Evolutionary conservation across 2,113 vertebrate genomes (phyloP).

Genomic region (Trematomus loennbergii): DNA sequence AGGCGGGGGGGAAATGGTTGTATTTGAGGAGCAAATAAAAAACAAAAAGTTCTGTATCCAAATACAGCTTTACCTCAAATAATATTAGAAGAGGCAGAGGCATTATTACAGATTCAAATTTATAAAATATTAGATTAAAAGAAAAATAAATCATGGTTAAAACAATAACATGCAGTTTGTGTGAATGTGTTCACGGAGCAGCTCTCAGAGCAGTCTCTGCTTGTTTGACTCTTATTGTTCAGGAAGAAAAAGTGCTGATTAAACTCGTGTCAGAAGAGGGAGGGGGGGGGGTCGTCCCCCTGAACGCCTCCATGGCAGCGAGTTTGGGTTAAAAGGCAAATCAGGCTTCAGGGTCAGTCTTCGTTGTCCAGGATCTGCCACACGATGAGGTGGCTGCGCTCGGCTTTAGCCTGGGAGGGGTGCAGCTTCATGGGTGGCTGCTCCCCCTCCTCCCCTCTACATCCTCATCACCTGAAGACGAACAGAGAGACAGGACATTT

Average conservation of each 20-base stretch:
- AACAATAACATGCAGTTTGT: constrained; percentile 85
- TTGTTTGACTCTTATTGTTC: constrained; percentile 43
- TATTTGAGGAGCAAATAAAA: constrained; percentile 17
- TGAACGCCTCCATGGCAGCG: neutral
- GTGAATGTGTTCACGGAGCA: constrained; percentile 16
- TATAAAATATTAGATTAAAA: constrained; percentile 35
- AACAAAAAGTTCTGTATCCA: constrained; percentile 19
- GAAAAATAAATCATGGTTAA: constrained; percentile 43
- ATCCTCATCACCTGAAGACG: constrained; percentile 90
- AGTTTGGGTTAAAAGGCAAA: constrained; percentile 23
- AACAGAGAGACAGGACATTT: neutral
- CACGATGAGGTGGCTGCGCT: constrained; percentile 98
- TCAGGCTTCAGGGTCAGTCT: constrained; percentile 74
- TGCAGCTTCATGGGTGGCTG: constrained; percentile 90
- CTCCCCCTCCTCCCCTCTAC: constrained; percentile 89
- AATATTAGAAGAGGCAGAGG: constrained; percentile 38
- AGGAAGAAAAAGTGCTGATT: constrained; percentile 68
- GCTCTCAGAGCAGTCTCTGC: constrained; percentile 42
- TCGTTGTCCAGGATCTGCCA: constrained; percentile 91
- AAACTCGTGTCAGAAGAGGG: constrained; percentile 13
- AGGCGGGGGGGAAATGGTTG: constrained; percentile 1
- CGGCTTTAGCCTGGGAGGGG: constrained; percentile 93
- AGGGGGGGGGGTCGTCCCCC: constrained; percentile 4
- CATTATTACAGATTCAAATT: constrained; percentile 29
- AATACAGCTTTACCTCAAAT: constrained; percentile 41